These are phyloP conservation scores for Oscheius onirici DNA, from an alignment of 2,888 invertebrate species.

Conservation along the genomic window DNA sequence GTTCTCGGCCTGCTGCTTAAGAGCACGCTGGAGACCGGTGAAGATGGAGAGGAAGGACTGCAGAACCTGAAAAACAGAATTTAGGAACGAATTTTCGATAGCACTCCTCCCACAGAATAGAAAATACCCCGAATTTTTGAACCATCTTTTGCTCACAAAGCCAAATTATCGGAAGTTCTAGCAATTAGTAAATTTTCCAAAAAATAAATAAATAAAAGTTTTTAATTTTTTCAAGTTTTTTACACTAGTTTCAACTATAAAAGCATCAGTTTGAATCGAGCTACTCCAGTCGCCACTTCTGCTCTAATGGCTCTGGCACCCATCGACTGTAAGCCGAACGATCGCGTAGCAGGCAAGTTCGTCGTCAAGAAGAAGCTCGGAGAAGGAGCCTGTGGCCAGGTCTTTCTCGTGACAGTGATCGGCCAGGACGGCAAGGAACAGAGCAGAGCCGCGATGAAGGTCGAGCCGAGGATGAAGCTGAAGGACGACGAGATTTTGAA, in stretches of 20 bases:
- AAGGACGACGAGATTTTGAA: slow-evolving; percentile 65
- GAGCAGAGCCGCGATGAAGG: slow-evolving; percentile 61
- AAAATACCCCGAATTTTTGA: too few species aligned
- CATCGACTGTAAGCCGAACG: slow-evolving; percentile 38
- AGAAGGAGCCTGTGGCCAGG: slow-evolving; percentile 59
- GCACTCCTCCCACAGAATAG: too few species aligned
- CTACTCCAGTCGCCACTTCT: too few species aligned
- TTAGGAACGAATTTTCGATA: too few species aligned
- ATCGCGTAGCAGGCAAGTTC: slow-evolving; percentile 50
- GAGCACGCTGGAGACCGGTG: slow-evolving; percentile 21
- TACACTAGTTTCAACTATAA: too few species aligned
- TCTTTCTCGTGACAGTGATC: slow-evolving; percentile 41
- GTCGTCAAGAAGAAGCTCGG: slow-evolving; percentile 62
- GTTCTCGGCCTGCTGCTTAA: slow-evolving; percentile 33
- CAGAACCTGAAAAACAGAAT: slow-evolving; percentile 23
- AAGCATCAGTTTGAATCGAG: too few species aligned
- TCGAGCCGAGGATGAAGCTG: slow-evolving; percentile 59
- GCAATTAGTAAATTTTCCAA: too few species aligned
- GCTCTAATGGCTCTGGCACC: too few species aligned
- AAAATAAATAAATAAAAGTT: too few species aligned
- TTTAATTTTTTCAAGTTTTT: too few species aligned
- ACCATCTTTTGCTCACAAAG: too few species aligned
- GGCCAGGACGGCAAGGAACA: slow-evolving; percentile 35
- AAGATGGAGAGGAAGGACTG: slow-evolving; percentile 24
- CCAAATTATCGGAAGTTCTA: too few species aligned